phyloP scores from a whole-genome alignment of 2,888 invertebrate genomes.

The Ormyrus pomaceus region DNA sequence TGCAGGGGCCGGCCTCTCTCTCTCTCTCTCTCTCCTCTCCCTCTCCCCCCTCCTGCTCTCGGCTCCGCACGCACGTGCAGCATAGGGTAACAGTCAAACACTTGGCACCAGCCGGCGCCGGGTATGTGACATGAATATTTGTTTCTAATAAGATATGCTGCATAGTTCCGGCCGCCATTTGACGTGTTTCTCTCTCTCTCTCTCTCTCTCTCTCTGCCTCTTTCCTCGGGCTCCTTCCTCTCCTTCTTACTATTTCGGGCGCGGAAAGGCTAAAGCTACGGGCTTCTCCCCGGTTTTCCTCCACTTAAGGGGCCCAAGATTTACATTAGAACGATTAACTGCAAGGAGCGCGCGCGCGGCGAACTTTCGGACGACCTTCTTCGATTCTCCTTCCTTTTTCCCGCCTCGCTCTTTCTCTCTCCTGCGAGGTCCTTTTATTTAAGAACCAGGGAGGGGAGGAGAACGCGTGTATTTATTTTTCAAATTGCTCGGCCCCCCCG shows the following conservation, averaged over 20 bases:
- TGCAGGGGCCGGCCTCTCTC: conserved; percentile 10
- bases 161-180: conserved; percentile 67
- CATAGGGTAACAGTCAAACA: conserved; percentile 74
- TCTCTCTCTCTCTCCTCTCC: conserved; percentile 7
- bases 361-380: conserved; percentile 51
- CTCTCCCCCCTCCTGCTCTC: conserved; percentile 15
- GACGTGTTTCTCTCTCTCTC: conserved; percentile 61
- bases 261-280: not conserved
- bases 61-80: conserved; percentile 71
- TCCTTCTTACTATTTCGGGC: not conserved
- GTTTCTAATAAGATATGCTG: conserved; percentile 75
- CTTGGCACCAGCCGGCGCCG: conserved; percentile 75
- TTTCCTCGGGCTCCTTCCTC: not conserved
- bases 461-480: conserved; percentile 46
- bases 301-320: conserved; percentile 53
- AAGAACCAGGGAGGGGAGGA: conserved; percentile 13
- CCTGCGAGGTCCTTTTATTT: conserved; percentile 21
- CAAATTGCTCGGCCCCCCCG: conserved; percentile 24
- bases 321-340: conserved; percentile 67
- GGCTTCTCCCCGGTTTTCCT: not conserved
- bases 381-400: conserved; percentile 27
- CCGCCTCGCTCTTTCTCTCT: conserved; percentile 8
- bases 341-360: not conserved
- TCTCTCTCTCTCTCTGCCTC: conserved; percentile 9
- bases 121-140: conserved; percentile 76